Base-by-base conservation (phyloP, 1,140 invertebrate genomes). In the Musca vetustissima region DNA sequence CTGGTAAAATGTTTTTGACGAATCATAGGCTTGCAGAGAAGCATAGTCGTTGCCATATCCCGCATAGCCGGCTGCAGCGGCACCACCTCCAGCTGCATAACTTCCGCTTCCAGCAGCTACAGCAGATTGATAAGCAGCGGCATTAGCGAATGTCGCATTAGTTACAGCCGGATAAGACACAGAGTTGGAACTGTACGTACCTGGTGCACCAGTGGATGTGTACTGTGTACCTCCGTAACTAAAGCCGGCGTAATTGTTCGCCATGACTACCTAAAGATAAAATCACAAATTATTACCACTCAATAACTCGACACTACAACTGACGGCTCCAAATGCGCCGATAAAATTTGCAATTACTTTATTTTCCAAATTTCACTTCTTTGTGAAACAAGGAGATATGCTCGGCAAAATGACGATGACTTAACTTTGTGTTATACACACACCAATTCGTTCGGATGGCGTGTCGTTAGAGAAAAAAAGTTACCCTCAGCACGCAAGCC, bases 201-300 rank as follows among this genome's bases (percentile, higher is more conserved):
- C 68, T 25, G 64, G 64, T 19, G 49, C 24, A 69, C 66, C 67
- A 75, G 85, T 89, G 86, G 87, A 92, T 90, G 91, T 91, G 85
- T 95, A 94, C 87, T 95, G 93, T 77, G 93, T 93, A 83, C 92
- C 92, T 76, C 92, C 91, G 83, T 94, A 93, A 80, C 92, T 92
- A 88, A 94, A 95, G 77, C 93, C 93, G 84, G 93, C 93, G 87
- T 94, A 95, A 89, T 95, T 95, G 87, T 95, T 90, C 83, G 93
- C 92, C 93, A 94, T 95, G 69, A 67, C 43, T n/a, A 43, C 36
- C 19, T 47, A 47, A 13, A 43, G 36, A 43, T 43, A 43, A 43
- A 43, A 43, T 13, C 4, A 43, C 11, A 7, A 13, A 43, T 43
- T 43, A 43, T 2, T 43, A 43, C 2, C 2, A 43, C 1, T 43